Evolutionary conservation across 2,797 vertebrate genomes (phyloP).

Genomic region (Gymnocypris eckloni): DNA sequence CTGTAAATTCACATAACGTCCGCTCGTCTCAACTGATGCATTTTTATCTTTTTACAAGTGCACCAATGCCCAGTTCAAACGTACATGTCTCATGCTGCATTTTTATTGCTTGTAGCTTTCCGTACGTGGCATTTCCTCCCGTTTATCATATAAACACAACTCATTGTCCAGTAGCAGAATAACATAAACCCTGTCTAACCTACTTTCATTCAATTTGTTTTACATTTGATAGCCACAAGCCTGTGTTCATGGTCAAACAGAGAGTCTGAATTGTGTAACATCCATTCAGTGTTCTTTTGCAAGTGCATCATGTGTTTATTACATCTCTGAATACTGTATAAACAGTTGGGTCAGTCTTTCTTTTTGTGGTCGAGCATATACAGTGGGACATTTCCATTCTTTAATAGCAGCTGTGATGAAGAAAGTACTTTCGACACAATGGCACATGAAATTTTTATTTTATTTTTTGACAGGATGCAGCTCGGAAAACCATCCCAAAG

Average conservation of each 20-base stretch:
- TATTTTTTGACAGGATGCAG: conserved; percentile 79
- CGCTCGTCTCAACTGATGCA: background rate
- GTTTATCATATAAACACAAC: conserved; percentile 8
- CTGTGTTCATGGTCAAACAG: conserved; percentile 39
- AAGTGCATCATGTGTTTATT: conserved; percentile 44
- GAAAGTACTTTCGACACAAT: conserved; percentile 1
- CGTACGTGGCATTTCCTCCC: background rate
- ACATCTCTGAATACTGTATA: conserved; percentile 39
- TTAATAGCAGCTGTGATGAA: background rate
- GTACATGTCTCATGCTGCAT: background rate
- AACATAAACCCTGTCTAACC: conserved; percentile 14
- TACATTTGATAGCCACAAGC: conserved; percentile 10
- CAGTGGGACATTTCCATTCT: conserved; percentile 7
- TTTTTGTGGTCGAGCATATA: conserved; percentile 19
- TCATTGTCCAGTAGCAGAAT: conserved; percentile 1
- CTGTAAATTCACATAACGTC: conserved; percentile 48
- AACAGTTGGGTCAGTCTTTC: conserved; percentile 30
- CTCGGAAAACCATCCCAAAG: conserved; percentile 85
- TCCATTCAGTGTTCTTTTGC: conserved; percentile 47
- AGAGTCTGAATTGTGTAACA: conserved; percentile 52
- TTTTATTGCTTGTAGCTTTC: conserved; percentile 33
- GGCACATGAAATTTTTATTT: background rate
- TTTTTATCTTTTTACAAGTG: conserved; percentile 39
- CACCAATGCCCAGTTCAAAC: conserved; percentile 21
- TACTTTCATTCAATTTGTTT: conserved; percentile 5